Evolutionary conservation across 2,888 invertebrate genomes (phyloP).

Genomic region (Eumacrocentrus americanus): DNA sequence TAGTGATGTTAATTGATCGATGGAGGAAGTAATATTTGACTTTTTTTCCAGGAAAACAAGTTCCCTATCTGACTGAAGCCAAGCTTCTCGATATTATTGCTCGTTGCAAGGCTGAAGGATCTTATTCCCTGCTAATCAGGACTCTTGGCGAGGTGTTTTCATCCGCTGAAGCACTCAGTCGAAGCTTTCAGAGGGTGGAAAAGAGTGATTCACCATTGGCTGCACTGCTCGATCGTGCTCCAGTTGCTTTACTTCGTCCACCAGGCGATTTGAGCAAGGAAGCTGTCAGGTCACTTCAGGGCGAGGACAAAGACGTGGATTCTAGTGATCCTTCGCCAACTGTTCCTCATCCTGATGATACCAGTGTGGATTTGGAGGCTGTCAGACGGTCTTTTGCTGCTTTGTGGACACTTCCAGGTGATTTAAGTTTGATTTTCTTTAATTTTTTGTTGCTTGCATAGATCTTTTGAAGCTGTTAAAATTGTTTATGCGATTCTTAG

Average conservation of each 20-base stretch:
- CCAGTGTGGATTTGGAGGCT: slow-evolving; percentile 72
- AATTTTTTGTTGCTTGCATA: too few relatives aligned
- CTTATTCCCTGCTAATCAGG: slow-evolving; percentile 75
- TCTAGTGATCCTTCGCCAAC: slow-evolving; percentile 65
- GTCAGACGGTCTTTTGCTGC: slow-evolving; percentile 73
- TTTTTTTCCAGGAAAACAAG: slow-evolving; percentile 55
- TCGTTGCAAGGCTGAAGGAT: slow-evolving; percentile 72
- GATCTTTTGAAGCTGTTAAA: too few relatives aligned
- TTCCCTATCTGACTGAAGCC: slow-evolving; percentile 75
- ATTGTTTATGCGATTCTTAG: too few relatives aligned
- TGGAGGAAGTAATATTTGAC: slow-evolving; percentile 2
- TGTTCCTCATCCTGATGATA: slow-evolving; percentile 57
- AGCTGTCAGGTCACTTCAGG: slow-evolving; percentile 74
- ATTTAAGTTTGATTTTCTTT: neutral
- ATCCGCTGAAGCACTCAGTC: slow-evolving; percentile 71
- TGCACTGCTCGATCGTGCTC: slow-evolving; percentile 65
- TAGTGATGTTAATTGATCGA: slow-evolving; percentile 23
- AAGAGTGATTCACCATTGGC: slow-evolving; percentile 62
- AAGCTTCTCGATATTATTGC: slow-evolving; percentile 77
- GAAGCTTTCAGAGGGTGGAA: slow-evolving; percentile 71
- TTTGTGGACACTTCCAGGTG: slow-evolving; percentile 60
- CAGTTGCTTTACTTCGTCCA: slow-evolving; percentile 60
- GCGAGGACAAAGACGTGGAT: slow-evolving; percentile 89
- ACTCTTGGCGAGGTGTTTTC: slow-evolving; percentile 81
- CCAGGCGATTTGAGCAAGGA: slow-evolving; percentile 71